Base-by-base conservation (phyloP, 2,888 invertebrate genomes). In the Zaprionus bogoriensis region DNA sequence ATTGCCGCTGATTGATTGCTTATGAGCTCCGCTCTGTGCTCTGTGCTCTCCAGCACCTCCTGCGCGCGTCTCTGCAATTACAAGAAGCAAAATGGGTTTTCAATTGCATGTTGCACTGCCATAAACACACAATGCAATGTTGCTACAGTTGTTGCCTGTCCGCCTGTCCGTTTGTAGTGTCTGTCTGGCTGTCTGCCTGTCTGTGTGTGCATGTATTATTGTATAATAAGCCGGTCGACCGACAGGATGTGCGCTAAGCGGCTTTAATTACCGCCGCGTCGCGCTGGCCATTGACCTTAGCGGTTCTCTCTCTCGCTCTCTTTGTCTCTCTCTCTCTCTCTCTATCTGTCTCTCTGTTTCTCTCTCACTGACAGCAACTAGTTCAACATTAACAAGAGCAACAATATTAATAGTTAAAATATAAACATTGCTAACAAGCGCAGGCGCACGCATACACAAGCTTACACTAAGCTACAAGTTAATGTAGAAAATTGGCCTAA, bases 31-130 rank as follows among this genome's bases (percentile, higher is more conserved):
- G 39, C 44, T 68, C 39, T 60, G 45, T 53, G 53, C 54, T n/a
- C n/a, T n/a, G n/a, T n/a, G n/a, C n/a, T n/a, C n/a, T n/a, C n/a
- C n/a, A n/a, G n/a, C n/a, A n/a, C n/a, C n/a, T n/a, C n/a, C n/a
- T n/a, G n/a, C n/a, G n/a, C n/a, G n/a, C n/a, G n/a, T n/a, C n/a
- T 59, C 77, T 74, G 68, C 60, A 80, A 80, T 74, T 67, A 67
- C 76, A 65, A 63, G 59, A 71, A 63, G 23, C 51, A 41, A 51
- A 44, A 59, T 66, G 38, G 60, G 45, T 62, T 59, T 47, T 46
- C 65, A 58, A 65, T 54, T 61, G 60, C 53, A 57, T 39, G 30
- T 62, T 61, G 22, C 32, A 25, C 27, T 38, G 42, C 58, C 9
- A 58, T 28, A 28, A 17, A 14, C 17, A 46, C 17, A 38, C 3